Conservation (phyloP, 2,113 vertebrate species). For the Micromys minutus region DNA sequence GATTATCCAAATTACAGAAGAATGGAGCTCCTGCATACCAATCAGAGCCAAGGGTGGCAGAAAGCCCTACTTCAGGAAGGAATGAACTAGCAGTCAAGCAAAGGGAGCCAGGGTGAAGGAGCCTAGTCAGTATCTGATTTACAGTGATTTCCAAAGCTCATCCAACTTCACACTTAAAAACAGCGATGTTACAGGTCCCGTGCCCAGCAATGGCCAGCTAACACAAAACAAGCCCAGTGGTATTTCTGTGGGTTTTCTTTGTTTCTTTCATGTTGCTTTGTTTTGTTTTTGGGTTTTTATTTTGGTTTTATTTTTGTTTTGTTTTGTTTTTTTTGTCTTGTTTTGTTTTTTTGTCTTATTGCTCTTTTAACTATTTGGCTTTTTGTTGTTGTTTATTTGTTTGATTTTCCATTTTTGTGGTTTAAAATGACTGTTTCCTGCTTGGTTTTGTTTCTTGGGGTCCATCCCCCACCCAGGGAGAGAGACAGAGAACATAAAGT, state of each 20-base stretch:
- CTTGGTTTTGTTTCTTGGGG: neutral
- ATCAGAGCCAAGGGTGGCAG: neutral
- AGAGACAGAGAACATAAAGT: neutral
- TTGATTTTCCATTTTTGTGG: neutral
- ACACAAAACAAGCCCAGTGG: neutral
- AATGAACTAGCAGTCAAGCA: neutral
- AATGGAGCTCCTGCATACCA: neutral
- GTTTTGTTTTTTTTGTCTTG: neutral
- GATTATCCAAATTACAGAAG: neutral
- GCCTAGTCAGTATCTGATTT: neutral
- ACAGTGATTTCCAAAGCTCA: neutral
- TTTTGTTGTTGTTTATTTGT: neutral
- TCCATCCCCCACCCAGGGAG: neutral
- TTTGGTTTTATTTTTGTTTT: neutral
- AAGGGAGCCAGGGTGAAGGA: accelerated
- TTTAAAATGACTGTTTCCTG: neutral
- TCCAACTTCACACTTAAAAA: neutral
- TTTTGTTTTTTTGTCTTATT: neutral
- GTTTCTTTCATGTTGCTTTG: neutral
- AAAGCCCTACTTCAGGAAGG: neutral
- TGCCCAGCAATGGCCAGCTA: neutral
- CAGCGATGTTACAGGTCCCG: no score
- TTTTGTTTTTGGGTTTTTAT: no score
- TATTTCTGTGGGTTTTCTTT: neutral
- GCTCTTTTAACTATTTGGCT: no score